Base-by-base conservation (phyloP, 2,113 vertebrate genomes). In the Monopterus albus region DNA sequence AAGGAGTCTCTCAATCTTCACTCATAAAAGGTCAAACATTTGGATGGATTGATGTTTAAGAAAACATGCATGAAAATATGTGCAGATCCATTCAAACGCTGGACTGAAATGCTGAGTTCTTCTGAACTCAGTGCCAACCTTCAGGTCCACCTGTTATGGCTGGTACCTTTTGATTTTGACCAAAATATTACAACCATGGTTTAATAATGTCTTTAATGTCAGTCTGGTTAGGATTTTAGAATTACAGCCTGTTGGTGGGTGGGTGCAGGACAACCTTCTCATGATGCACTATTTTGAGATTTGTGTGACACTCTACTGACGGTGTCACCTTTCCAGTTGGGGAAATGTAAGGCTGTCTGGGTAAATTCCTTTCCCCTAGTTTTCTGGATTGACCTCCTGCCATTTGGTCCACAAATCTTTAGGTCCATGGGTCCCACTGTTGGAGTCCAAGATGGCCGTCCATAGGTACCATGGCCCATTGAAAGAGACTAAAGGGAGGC, bases 281-380 rank as follows among this genome's bases (percentile, higher is more conserved):
- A 72, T 83, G 74, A 55, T 40, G 18, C 14, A 56, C 86, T 91
- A 89, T 93, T 92, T 84, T 79, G 47, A 49, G 85, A 75, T 67
- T 52, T 65, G 66, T 53, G 79, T 87, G 89, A 84, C 78, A 43
- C 62, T 38, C 64, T 35, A 74, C 50, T 87, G 86, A 86, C 82
- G 72, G 86, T 87, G 75, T 91, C 91, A 49, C 85, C 87, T 92
- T 93, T 89, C 87, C 82, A 84, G 69, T 77, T 75, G 69, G 39
- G 86, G 71, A 78, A 77, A 86, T 82, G 83, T 82, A 49, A 60
- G 53, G 73, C 52, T 3, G 71, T 51, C 81, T 1, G 75, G 76
- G 62, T 77, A 68, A 87, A 92, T 93, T 93, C 89, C 87, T 87
- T 77, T 81, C 76, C 75, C 76, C 78, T 73, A 77, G 84, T 84